Evolutionary conservation across 2,888 invertebrate species (phyloP).

Genomic region (Drosophila macrospina): DNA sequence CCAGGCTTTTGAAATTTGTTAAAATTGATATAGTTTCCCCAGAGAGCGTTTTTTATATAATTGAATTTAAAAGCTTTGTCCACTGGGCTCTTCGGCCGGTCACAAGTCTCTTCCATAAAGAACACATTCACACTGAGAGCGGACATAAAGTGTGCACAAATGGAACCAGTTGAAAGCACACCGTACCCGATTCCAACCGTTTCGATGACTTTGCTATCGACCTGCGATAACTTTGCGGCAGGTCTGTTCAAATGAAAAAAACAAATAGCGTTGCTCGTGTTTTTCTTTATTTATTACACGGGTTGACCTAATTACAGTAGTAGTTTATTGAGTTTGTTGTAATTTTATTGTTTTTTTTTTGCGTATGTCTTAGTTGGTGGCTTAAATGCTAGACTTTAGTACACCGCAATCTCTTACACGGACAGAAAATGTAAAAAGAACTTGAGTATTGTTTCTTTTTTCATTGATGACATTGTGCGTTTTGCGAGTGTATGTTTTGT

Average conservation of each 20-base stretch:
- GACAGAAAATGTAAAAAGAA: conserved; percentile 6
- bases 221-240: not conserved
- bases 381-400: conserved; percentile 28
- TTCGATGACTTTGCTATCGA: conserved; percentile 2
- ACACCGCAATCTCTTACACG: not conserved
- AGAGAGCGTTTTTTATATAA: too few relatives aligned
- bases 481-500: not conserved
- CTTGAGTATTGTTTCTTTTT: conserved; percentile 3
- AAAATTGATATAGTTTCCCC: too few relatives aligned
- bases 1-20: too few relatives aligned
- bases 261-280: not conserved
- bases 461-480: not conserved
- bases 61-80: too few relatives aligned
- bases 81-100: too few relatives aligned
- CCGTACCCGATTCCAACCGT: not conserved
- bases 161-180: not conserved
- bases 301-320: conserved; percentile 21
- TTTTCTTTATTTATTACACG: conserved; percentile 29
- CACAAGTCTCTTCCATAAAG: too few relatives aligned
- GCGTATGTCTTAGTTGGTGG: conserved; percentile 2
- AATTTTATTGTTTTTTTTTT: conserved; percentile 11
- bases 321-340: conserved; percentile 24
- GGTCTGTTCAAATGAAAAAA: not conserved
- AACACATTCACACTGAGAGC: not conserved
- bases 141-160: too few relatives aligned